Base-by-base conservation (phyloP, 1,140 invertebrate genomes). In the Drosophila arawakana region DNA sequence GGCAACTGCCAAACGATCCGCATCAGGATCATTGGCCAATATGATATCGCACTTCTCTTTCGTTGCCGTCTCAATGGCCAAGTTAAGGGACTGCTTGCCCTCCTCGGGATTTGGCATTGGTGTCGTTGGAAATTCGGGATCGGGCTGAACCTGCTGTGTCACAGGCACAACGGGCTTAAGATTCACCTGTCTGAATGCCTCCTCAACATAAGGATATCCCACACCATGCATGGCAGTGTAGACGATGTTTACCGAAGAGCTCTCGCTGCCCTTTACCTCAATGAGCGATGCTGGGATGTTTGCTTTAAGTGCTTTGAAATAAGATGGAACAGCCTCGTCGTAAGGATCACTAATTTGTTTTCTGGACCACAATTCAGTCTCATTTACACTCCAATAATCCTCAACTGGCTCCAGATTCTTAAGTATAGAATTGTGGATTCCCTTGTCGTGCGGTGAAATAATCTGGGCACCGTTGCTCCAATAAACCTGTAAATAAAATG, bases 191-290 rank as follows among this genome's bases (percentile, higher is more conserved):
- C 96, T 93, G 83, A 99, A 97, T 6, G 97, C 96, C 77, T 95
- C 93, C 44, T 94, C 89, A 73, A 98, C 94, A 91, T 95, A 99
- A 8, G 94, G 92, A 91, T 97, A 96, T 1, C 98, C 98, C 11
- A 99, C 98, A 25, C 99, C 99, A 92, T 99, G 99, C 96, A 99
- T 98, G 0, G 99, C 97, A 47, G 98, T 99, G 81, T 99, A 99
- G 0, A 67, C 69, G 7, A 89, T 69, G 0, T 15, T 57, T 2
- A 78, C 3, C 5, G 57, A 13, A 55, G n/a, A 72, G 95, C 7
- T 62, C 39, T 1, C n/a, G 35, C 18, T 21, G 18, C 18, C 18
- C 46, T 89, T 88, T 1, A 5, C 21, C 3, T 74, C 39, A 7
- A 80, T 18, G 1, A 70, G 3, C 0, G 2, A 2, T 35, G 50